A percentile compares a stretch with the other conserved stretches of the same genome.
Evolutionary conservation across 2,797 vertebrate species (phyloP).

Genomic region (Trachurus trachurus): DNA sequence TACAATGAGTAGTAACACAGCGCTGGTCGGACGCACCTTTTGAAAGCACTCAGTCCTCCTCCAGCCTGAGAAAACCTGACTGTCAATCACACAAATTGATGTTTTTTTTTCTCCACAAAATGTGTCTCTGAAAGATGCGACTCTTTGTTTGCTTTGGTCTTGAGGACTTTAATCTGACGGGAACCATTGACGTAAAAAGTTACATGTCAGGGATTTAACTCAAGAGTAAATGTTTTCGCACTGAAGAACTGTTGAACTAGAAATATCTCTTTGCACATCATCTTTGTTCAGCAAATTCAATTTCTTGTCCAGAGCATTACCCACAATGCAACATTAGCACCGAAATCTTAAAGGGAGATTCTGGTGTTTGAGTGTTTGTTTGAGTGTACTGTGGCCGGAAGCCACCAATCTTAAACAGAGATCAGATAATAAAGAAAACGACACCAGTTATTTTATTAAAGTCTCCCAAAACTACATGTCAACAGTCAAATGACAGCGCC

Average conservation of each 20-base stretch:
- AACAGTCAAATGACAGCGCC: too few relatives aligned
- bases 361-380: background rate
- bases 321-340: background rate
- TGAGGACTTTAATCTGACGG: background rate
- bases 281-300: too few relatives aligned
- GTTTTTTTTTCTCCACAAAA: background rate
- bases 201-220: background rate
- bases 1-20: constrained; percentile 20
- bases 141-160: constrained; percentile 4
- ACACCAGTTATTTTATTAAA: too few relatives aligned
- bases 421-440: background rate
- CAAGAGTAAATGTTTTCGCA: background rate
- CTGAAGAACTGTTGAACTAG: too few relatives aligned
- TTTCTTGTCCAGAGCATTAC: background rate
- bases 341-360: background rate
- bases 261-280: too few relatives aligned
- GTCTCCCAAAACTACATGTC: too few relatives aligned
- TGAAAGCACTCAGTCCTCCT: too few relatives aligned
- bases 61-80: background rate
- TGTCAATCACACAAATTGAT: constrained; percentile 12
- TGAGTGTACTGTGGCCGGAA: too few relatives aligned
- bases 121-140: background rate
- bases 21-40: background rate
- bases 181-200: background rate
- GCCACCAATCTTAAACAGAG: background rate